Base-by-base conservation (phyloP, 2,113 vertebrate genomes). In the Tetraodon nigroviridis region DNA sequence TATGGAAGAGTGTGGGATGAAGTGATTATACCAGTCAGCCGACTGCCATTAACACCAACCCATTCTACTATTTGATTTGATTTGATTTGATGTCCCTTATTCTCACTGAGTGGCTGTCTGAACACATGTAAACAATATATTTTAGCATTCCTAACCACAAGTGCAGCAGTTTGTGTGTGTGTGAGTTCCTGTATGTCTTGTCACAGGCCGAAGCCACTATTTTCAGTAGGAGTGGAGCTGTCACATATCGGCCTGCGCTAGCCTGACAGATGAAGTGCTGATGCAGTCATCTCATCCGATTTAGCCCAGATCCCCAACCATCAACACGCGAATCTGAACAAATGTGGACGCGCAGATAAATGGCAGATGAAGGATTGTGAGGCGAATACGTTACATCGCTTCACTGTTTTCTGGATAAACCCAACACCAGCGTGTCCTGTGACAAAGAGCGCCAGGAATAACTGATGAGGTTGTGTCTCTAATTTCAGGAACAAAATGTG, bases 1-100 rank as follows among this genome's bases (percentile, higher is more conserved):
- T 72, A 45, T 55, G 59, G 66, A 40, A 74, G 70, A 75, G 73
- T 69, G 75, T 57, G 46, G 63, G 72, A 67, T 64, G 57, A 67
- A 73, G 61, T 61, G 67, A 81, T 85, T 81, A 71, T 60, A 58
- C 29, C 18, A 45, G 48, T 60, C 16, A 53, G 64, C 71, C 40
- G 59, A 61, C 53, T 54, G 70, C 75, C 68, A 66, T 83, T 76
- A 72, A 81, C 69, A 59, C 76, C 61, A 45, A 67, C 61, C 76
- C 76, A 65, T 53, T 71, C 57, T 52, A 67, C 51, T 58, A 51
- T 79, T 70, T 58, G 47, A 65, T 67, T 60, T 66, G 24, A 78
- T 74, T 69, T 63, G 13, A n/a, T n/a, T n/a, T n/a, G n/a, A n/a
- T n/a, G n/a, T n/a, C 18, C 45, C 3, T 0, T 7, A 52, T 48